These are phyloP conservation scores for Paratilapia polleni DNA, from an alignment of 2,113 vertebrate genomes.

Conservation along the genomic window DNA sequence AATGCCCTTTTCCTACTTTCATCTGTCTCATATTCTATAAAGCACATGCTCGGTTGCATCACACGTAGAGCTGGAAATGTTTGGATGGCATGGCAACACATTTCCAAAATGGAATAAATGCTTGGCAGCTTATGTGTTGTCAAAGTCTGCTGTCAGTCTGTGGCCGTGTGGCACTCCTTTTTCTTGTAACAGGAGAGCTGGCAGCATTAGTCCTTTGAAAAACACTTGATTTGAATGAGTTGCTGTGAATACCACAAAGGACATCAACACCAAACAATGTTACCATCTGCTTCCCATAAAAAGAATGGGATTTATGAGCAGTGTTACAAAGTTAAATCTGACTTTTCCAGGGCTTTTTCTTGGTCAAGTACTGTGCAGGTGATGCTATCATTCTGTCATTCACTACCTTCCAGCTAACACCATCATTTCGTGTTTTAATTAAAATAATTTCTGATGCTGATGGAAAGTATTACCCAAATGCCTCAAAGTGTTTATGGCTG, in stretches of 20 bases:
- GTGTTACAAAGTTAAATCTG: conserved; percentile 21
- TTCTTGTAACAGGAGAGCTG: conserved; percentile 40
- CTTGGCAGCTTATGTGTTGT: conserved; percentile 35
- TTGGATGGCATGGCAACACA: conserved; percentile 54
- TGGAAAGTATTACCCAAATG: background rate
- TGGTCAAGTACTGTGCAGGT: conserved; percentile 33
- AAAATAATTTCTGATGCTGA: background rate
- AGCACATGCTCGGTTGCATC: conserved; percentile 2
- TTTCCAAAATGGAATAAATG: conserved; percentile 63
- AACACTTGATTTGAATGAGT: conserved; percentile 57
- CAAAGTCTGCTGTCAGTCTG: conserved; percentile 33
- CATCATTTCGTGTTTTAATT: background rate
- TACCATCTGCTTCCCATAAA: conserved; percentile 68
- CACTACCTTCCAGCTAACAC: background rate
- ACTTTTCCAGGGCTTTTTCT: conserved; percentile 41
- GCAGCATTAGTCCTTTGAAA: conserved; percentile 36
- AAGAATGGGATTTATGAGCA: conserved; percentile 36
- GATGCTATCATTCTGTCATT: background rate
- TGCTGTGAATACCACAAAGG: conserved; percentile 44
- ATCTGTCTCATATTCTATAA: conserved; percentile 31
- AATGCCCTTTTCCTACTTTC: conserved; percentile 47
- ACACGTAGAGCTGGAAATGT: conserved; percentile 41
- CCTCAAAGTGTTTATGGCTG: background rate
- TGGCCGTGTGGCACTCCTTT: conserved; percentile 36
- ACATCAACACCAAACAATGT: conserved; percentile 56